These are phyloP conservation scores for Xestia xanthographa DNA, from an alignment of 2,888 invertebrate species.

Conservation along the genomic window DNA sequence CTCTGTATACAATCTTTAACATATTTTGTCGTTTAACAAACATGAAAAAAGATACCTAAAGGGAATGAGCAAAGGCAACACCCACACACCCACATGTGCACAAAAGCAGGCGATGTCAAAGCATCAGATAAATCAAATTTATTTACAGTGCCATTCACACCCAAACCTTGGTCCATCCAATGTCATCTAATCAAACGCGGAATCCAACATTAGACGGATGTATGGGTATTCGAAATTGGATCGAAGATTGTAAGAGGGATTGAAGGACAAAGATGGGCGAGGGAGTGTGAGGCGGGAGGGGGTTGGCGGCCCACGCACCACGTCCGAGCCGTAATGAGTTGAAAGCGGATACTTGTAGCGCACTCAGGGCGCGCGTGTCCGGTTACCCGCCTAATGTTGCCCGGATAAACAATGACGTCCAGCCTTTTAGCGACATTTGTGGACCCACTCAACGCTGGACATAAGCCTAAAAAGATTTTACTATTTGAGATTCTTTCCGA, in stretches of 20 bases:
- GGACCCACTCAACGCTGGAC: constrained; percentile 90
- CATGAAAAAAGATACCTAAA: constrained; percentile 12
- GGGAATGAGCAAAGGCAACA: neutral
- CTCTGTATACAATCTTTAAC: constrained; percentile 3
- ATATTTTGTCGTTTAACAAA: constrained; percentile 25
- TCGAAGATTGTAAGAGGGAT: constrained; percentile 89
- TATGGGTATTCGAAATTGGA: constrained; percentile 88
- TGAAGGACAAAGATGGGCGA: constrained; percentile 86
- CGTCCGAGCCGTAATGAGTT: constrained; percentile 90
- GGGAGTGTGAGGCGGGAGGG: constrained; percentile 70
- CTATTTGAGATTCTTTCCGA: constrained; percentile 85
- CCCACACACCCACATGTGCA: neutral
- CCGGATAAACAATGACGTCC: constrained; percentile 91
- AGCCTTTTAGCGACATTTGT: constrained; percentile 91
- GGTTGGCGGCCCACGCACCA: constrained; percentile 86
- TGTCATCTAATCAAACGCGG: constrained; percentile 83
- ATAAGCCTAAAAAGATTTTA: constrained; percentile 90
- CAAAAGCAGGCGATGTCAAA: constrained; percentile 22
- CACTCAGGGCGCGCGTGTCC: constrained; percentile 90
- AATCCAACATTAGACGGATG: constrained; percentile 84
- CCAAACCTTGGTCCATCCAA: constrained; percentile 54
- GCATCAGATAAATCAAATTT: constrained; percentile 41
- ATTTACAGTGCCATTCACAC: constrained; percentile 50
- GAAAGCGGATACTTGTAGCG: constrained; percentile 91
- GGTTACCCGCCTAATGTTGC: constrained; percentile 90